Evolutionary conservation across 2,888 invertebrate species (phyloP).

Genomic region (Carcina quercana): DNA sequence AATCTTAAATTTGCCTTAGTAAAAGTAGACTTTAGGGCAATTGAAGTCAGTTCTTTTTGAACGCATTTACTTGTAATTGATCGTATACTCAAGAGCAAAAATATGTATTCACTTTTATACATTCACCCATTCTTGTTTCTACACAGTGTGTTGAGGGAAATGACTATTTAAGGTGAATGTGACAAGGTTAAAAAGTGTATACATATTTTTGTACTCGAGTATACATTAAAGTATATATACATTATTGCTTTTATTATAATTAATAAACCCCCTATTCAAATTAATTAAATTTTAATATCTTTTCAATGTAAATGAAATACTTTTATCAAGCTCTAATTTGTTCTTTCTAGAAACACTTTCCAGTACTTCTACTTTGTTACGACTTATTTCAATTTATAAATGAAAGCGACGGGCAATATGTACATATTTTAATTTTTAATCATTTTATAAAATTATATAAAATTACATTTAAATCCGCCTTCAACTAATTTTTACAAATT

Average conservation of each 20-base stretch:
- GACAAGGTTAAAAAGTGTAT: no score
- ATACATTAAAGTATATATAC: no score
- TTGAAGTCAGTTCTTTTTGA: no score
- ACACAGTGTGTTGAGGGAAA: no score
- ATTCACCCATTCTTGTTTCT: no score
- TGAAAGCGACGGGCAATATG: slow-evolving; percentile 88
- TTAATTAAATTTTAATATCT: slow-evolving; percentile 62
- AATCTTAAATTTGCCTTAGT: no score
- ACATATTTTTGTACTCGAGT: no score
- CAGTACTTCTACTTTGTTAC: slow-evolving; percentile 87
- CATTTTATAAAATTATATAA: slow-evolving; percentile 69
- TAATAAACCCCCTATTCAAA: slow-evolving; percentile 50
- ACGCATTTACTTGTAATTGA: no score
- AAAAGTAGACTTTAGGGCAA: no score
- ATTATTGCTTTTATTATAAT: slow-evolving; percentile 52
- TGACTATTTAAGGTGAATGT: no score
- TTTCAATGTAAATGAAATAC: slow-evolving; percentile 80
- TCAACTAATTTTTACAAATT: slow-evolving; percentile 54
- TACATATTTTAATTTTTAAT: slow-evolving; percentile 80
- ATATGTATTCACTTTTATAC: no score
- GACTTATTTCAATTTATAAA: slow-evolving; percentile 82
- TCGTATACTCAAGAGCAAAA: no score
- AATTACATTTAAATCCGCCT: slow-evolving; percentile 81
- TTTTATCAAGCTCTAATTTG: slow-evolving; percentile 80
- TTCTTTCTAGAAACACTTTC: slow-evolving; percentile 81